These are phyloP conservation scores for Blastomussa wellsi DNA, from an alignment of 92 coral and sea anemone genomes.

Conservation along the genomic window DNA sequence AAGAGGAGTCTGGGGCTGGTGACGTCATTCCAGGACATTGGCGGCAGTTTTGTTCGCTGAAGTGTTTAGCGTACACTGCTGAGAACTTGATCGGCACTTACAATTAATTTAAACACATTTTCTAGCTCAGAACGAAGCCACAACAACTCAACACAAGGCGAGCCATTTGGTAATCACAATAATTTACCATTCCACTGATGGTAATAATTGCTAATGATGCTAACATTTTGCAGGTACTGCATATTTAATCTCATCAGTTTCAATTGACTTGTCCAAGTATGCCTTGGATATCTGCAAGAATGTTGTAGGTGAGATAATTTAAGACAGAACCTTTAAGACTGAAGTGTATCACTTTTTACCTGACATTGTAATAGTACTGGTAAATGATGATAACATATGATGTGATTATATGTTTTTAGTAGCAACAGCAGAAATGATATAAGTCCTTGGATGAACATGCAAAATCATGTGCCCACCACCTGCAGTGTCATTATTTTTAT, in stretches of 20 bases:
- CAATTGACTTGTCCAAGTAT: conserved; percentile 95
- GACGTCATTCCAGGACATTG: too few species aligned
- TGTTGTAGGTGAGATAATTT: conserved; percentile 66
- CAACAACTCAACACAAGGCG: too few species aligned
- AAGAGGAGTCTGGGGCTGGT: too few species aligned
- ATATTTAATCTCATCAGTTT: conserved; percentile 71
- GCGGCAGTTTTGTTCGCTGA: too few species aligned
- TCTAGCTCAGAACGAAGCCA: too few species aligned
- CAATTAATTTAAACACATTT: too few species aligned
- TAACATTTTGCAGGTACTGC: conserved; percentile 69
- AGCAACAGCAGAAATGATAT: neutral
- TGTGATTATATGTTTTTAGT: neutral
- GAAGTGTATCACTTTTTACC: neutral
- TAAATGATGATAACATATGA: too few species aligned
- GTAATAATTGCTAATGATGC: neutral
- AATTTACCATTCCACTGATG: too few species aligned
- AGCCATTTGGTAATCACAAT: too few species aligned
- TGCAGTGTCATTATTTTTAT: neutral
- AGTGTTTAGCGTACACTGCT: too few species aligned
- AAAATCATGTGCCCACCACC: neutral
- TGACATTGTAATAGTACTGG: too few species aligned
- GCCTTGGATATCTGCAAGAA: conserved; percentile 82
- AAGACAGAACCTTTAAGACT: neutral
- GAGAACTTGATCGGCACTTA: too few species aligned
- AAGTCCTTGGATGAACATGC: neutral